A percentile compares a stretch with the other conserved stretches of the same genome.
These are phyloP conservation scores for Bufotes viridis DNA, from an alignment of 2,797 vertebrate species.

Conservation along the genomic window DNA sequence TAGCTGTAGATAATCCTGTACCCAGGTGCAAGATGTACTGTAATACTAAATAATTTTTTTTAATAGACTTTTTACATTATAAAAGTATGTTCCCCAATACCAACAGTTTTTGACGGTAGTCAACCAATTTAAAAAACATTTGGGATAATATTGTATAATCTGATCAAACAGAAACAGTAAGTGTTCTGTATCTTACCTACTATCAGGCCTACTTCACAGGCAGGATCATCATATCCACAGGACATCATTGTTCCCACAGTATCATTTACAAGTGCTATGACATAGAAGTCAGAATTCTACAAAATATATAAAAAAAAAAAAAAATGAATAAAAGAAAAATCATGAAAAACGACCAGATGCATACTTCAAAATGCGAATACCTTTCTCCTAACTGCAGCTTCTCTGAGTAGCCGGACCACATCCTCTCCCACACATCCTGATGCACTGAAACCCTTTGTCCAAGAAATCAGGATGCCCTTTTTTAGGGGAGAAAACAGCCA, in stretches of 20 bases:
- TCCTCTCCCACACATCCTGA: slow-evolving; percentile 82
- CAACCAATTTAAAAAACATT: too few relatives aligned
- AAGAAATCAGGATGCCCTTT: slow-evolving; percentile 85
- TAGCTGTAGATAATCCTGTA: background rate
- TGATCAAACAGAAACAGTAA: too few relatives aligned
- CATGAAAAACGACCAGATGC: background rate
- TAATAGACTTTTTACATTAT: too few relatives aligned
- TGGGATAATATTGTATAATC: too few relatives aligned
- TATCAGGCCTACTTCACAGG: slow-evolving; percentile 78
- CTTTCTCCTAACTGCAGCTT: slow-evolving; percentile 77
- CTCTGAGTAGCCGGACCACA: slow-evolving; percentile 79
- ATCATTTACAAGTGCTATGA: slow-evolving; percentile 79
- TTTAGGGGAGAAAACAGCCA: background rate
- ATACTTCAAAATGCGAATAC: slow-evolving; percentile 65
- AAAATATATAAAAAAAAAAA: slow-evolving; percentile 44
- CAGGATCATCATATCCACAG: slow-evolving; percentile 75
- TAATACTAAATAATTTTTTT: too few relatives aligned
- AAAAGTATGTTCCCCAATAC: too few relatives aligned
- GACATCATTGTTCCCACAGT: slow-evolving; percentile 83
- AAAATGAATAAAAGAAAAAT: background rate
- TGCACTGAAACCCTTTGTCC: slow-evolving; percentile 89
- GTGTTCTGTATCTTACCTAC: slow-evolving; percentile 71
- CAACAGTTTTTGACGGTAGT: too few relatives aligned
- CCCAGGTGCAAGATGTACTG: too few relatives aligned
- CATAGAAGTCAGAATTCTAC: slow-evolving; percentile 72